Conservation (phyloP, 2,797 vertebrate species). For the Crax fasciolata region DNA sequence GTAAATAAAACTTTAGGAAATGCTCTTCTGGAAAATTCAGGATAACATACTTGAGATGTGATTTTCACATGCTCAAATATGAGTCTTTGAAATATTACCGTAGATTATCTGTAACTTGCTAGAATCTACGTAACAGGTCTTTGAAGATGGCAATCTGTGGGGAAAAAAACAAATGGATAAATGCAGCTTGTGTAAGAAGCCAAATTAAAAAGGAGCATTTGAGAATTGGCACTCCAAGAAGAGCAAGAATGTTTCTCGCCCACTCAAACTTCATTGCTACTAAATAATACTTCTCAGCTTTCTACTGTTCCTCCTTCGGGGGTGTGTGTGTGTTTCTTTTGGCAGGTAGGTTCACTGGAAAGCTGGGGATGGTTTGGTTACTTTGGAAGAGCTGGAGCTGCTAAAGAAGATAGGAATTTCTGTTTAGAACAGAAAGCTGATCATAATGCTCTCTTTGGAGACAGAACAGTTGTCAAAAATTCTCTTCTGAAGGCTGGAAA, state of each 20-base stretch:
- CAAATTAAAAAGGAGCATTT: neutral
- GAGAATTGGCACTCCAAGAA: neutral
- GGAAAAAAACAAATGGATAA: neutral
- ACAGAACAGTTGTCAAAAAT: slow-evolving; percentile 42
- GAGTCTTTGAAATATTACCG: neutral
- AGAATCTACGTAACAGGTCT: neutral
- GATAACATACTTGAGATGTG: neutral
- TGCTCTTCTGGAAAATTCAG: neutral
- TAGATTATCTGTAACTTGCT: neutral
- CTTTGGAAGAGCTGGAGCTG: slow-evolving; percentile 55
- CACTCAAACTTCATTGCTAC: neutral
- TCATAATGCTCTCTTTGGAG: slow-evolving; percentile 51
- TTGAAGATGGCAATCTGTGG: neutral
- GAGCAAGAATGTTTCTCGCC: neutral
- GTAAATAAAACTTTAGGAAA: neutral
- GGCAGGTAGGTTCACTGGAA: neutral
- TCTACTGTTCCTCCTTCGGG: slow-evolving; percentile 17
- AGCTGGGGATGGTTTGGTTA: slow-evolving; percentile 53
- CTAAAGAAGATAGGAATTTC: slow-evolving; percentile 45
- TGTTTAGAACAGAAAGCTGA: slow-evolving; percentile 51
- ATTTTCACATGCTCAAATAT: neutral
- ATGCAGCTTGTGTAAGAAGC: neutral
- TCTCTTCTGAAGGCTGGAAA: neutral
- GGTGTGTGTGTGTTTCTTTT: slow-evolving; percentile 45
- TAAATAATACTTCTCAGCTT: neutral